Evolutionary conservation across 2,888 invertebrate species (phyloP).

Genomic region (Clunio marinus): DNA sequence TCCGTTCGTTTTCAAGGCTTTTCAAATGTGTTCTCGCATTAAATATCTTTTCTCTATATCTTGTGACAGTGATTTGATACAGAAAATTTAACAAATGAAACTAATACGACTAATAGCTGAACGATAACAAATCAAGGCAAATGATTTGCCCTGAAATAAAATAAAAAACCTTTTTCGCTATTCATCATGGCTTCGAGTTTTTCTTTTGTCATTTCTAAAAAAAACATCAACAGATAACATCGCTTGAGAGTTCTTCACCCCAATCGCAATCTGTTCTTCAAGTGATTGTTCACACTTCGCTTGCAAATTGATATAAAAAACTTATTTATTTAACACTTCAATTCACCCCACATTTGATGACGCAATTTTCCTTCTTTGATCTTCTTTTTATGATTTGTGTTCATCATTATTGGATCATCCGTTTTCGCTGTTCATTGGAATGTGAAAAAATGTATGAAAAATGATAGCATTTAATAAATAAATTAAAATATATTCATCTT

Average conservation of each 20-base stretch:
- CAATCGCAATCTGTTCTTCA: background rate
- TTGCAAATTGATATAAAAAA: constrained; percentile 1
- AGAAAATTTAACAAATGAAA: constrained; percentile 15
- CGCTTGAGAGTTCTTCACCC: background rate
- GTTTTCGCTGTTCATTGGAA: background rate
- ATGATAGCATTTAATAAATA: background rate
- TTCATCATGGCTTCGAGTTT: background rate
- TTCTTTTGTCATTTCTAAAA: background rate
- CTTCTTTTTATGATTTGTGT: too few relatives aligned
- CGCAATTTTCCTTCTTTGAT: background rate
- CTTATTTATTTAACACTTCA: background rate
- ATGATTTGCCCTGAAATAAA: background rate
- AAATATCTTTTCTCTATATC: background rate
- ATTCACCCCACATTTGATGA: background rate
- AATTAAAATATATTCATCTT: too few relatives aligned
- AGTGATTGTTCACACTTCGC: constrained; percentile 8
- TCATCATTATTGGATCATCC: background rate
- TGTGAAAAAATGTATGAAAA: background rate
- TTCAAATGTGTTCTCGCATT: constrained; percentile 19
- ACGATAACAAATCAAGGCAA: background rate
- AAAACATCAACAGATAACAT: background rate
- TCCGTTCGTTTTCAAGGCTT: constrained; percentile 4
- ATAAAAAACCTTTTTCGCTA: background rate
- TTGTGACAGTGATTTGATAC: background rate
- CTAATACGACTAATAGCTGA: constrained; percentile 11